These are phyloP conservation scores for Trichogramma evanescens DNA, from an alignment of 2,888 invertebrate species.

Conservation along the genomic window DNA sequence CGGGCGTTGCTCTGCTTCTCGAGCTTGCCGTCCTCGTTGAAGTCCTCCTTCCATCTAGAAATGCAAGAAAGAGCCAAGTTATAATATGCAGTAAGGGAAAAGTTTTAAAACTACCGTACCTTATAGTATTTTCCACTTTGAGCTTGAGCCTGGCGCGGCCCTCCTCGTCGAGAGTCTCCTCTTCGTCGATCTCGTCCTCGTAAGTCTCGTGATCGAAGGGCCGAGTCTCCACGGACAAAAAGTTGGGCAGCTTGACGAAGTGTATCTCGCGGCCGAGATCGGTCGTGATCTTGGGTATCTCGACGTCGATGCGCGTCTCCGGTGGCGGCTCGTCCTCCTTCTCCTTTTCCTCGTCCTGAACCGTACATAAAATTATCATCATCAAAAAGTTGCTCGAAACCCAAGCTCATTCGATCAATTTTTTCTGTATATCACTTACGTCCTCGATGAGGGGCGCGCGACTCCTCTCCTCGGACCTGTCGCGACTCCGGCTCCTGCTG, in stretches of 20 bases:
- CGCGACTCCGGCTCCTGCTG: constrained; percentile 38
- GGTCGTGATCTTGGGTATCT: constrained; percentile 91
- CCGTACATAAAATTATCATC: constrained; percentile 19
- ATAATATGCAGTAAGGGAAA: not conserved
- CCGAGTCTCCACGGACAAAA: constrained; percentile 93
- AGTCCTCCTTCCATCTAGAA: constrained; percentile 70
- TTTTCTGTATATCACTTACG: constrained; percentile 20
- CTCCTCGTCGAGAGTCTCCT: constrained; percentile 95
- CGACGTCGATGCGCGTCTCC: constrained; percentile 92
- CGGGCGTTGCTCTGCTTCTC: constrained; percentile 89
- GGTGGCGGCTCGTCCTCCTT: constrained; percentile 75
- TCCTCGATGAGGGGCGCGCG: constrained; percentile 34
- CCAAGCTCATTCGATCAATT: not conserved
- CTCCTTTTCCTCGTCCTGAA: constrained; percentile 56
- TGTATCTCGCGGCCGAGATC: constrained; percentile 88
- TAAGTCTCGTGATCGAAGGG: constrained; percentile 93
- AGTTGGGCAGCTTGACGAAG: constrained; percentile 96
- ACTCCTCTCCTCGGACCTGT: constrained; percentile 37
- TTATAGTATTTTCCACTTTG: constrained; percentile 95
- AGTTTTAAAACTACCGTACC: constrained; percentile 40
- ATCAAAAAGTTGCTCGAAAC: not conserved
- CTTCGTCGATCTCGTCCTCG: constrained; percentile 98
- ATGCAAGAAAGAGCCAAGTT: not conserved
- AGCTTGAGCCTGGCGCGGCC: constrained; percentile 86
- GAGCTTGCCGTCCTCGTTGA: constrained; percentile 75